Evolutionary conservation across 2,797 vertebrate genomes (phyloP).

Genomic region (Enteromius radiatus): DNA sequence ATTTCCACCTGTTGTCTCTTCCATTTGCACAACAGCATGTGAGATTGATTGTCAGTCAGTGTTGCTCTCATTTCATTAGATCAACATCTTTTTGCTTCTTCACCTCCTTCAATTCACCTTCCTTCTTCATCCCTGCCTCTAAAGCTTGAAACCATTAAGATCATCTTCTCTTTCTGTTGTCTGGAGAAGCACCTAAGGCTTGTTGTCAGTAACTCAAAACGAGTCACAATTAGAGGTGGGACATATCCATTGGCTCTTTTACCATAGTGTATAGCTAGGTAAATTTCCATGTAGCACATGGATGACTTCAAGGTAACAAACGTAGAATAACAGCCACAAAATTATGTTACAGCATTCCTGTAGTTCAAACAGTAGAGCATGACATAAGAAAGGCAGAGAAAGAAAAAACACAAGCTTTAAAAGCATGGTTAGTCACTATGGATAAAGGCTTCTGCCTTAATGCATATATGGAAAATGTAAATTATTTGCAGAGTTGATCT

Average conservation of each 20-base stretch:
- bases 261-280: not conserved
- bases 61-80: not conserved
- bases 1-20: too few species aligned
- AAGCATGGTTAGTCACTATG: not conserved
- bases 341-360: not conserved
- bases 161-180: constrained; percentile 51
- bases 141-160: constrained; percentile 7
- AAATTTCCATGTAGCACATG: not conserved
- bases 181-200: constrained; percentile 69
- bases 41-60: too few species aligned
- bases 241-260: not conserved
- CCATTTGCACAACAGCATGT: too few species aligned
- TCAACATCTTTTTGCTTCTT: not conserved
- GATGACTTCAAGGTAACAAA: not conserved
- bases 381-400: not conserved
- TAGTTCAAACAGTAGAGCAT: not conserved
- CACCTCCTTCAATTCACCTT: not conserved
- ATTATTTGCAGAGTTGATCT: not conserved
- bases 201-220: constrained; percentile 73
- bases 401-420: not conserved
- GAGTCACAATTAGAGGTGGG: constrained; percentile 74
- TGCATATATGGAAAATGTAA: not conserved
- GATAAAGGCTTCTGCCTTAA: not conserved
- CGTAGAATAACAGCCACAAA: not conserved
- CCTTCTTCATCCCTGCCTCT: not conserved